These are phyloP conservation scores for Ophioninae sp. DNA, from an alignment of 2,888 invertebrate genomes.

Conservation along the genomic window DNA sequence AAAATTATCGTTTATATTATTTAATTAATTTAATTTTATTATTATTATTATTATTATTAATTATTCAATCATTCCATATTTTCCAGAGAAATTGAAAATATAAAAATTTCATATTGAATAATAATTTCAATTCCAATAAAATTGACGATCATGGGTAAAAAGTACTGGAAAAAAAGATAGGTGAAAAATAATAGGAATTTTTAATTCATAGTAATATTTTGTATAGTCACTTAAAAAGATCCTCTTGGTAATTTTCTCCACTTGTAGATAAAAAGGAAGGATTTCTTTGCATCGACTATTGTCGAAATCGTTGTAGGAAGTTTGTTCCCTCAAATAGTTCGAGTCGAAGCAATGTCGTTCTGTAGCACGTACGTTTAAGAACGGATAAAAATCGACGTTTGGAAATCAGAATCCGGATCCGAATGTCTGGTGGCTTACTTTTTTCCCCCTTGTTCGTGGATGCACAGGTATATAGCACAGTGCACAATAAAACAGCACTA, in stretches of 20 bases:
- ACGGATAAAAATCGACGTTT: conserved; percentile 26
- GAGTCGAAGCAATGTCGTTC: neutral
- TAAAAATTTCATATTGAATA: no score
- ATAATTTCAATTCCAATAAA: no score
- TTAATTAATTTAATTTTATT: no score
- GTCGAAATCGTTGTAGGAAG: neutral
- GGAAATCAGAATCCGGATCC: conserved; percentile 13
- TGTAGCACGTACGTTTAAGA: neutral
- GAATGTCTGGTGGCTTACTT: conserved; percentile 4
- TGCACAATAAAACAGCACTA: conserved; percentile 83
- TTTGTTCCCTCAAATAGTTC: neutral
- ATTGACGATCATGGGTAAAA: no score
- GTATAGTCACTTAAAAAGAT: neutral
- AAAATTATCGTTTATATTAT: no score
- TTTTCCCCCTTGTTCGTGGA: conserved; percentile 38
- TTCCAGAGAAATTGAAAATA: no score
- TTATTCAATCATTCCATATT: no score
- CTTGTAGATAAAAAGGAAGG: neutral
- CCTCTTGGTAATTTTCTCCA: neutral
- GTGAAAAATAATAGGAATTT: no score
- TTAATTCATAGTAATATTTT: no score
- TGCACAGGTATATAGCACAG: conserved; percentile 68
- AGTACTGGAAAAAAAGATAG: no score
- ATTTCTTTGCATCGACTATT: neutral
- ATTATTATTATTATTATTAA: no score